Evolutionary conservation across 2,797 vertebrate genomes (phyloP), one percentile per base, ranked within the genome.

Genomic region (Rhabdomys pumilio): DNA sequence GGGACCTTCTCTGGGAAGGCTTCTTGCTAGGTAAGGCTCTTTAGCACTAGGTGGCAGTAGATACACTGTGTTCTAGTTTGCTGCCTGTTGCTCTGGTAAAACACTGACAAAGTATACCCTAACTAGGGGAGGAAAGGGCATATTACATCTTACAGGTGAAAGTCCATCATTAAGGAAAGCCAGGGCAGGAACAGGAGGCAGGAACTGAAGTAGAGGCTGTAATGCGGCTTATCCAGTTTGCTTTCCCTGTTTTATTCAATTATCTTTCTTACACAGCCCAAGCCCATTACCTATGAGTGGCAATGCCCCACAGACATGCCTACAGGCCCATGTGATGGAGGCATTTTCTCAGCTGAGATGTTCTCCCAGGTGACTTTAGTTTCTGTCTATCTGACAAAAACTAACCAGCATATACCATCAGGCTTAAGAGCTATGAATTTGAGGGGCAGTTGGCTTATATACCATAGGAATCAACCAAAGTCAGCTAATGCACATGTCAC

Each of bases 401-500:
- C 41, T 67, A 85, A 85, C 63, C 13, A 50, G 41, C 44, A 69
- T n/a, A n/a, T 22, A 26, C 63, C 50, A 67, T 38, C 47, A 69
- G 47, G 47, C 50, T 79, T 10, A 50, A 19, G 44, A 90, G 31
- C 47, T 81, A 47, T 50, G 44, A 15, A 84, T 14, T 20, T 38
- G 13, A 65, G 34, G 59, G 47, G 38, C 1, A 73, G 31, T 47
- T 61, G 19, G 84, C 10, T 31, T 83, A 31, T 38, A 47, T 50
- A 44, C 50, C 31, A 57, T n/a, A 57, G 47, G 20, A 95, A 34
- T 24, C 57, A 91, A 82, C 6, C 83, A 88, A 93, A 92, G 57
- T 50, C 69, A 44, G 15, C 85, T 34, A 80, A 59, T 69, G 26
- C 24, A n/a, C 10, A 79, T 81, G 24, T 88, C 57, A 13, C 53